Conservation (phyloP, 2,888 invertebrate genomes). For the Mimas tiliae region DNA sequence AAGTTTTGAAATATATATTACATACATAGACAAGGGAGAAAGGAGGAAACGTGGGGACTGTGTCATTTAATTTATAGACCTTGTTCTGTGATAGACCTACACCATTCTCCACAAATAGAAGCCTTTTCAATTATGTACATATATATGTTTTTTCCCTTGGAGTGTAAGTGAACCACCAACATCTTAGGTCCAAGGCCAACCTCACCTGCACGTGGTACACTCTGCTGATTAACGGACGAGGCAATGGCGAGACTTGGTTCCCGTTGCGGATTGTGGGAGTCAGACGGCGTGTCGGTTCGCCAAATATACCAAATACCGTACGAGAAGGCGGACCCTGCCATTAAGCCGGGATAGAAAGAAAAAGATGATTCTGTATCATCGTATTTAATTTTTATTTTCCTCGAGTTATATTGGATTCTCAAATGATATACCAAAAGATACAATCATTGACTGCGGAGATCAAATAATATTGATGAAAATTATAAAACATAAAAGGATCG, state of each 20-base stretch:
- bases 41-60: slow-evolving; percentile 17
- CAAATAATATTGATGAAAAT: background rate
- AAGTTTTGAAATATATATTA: slow-evolving; percentile 7
- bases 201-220: no score
- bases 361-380: background rate
- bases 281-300: no score
- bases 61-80: background rate
- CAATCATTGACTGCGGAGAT: background rate
- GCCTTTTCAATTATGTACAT: background rate
- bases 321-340: no score
- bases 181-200: no score
- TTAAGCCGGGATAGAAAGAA: no score
- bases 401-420: background rate
- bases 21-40: slow-evolving; percentile 3
- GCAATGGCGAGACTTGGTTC: no score
- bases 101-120: background rate
- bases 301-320: no score
- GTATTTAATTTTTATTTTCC: background rate
- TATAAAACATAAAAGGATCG: background rate
- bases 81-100: no score
- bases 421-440: background rate
- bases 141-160: no score
- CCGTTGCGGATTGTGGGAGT: no score
- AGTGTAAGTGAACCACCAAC: no score
- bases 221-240: no score